These are phyloP conservation scores for Xestia sexstrigata DNA, from an alignment of 2,888 invertebrate genomes.

Conservation along the genomic window DNA sequence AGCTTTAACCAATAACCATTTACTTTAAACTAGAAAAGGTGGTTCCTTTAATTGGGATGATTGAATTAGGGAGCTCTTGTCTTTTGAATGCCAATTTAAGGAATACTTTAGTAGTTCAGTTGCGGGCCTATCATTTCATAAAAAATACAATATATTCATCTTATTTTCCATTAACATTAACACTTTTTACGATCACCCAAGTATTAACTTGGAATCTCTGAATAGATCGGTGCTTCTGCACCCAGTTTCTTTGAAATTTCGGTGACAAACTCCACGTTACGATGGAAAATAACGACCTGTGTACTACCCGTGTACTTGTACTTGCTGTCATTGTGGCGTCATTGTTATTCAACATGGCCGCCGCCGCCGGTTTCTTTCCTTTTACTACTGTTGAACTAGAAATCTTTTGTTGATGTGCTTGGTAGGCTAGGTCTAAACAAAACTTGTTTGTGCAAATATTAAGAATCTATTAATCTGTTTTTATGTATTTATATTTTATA, in stretches of 20 bases:
- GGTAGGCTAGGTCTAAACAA: neutral
- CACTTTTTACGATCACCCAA: neutral
- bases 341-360: neutral
- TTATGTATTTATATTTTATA: neutral
- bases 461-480: neutral
- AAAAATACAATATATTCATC: neutral
- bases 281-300: constrained; percentile 37
- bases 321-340: neutral
- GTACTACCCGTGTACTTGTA: constrained; percentile 12
- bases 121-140: neutral
- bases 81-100: neutral
- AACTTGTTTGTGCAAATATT: neutral
- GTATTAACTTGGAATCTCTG: neutral
- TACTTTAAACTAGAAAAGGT: neutral
- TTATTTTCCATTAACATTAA: neutral
- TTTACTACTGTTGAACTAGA: neutral
- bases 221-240: constrained; percentile 19
- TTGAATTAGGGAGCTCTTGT: neutral
- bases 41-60: neutral
- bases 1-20: neutral
- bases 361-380: neutral
- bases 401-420: neutral
- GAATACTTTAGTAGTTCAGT: neutral
- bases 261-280: neutral
- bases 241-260: neutral